A percentile compares a stretch with the other conserved stretches of the same genome.
Evolutionary conservation across 2,888 invertebrate genomes (phyloP).

Genomic region (Zygothrica quintamaculata): DNA sequence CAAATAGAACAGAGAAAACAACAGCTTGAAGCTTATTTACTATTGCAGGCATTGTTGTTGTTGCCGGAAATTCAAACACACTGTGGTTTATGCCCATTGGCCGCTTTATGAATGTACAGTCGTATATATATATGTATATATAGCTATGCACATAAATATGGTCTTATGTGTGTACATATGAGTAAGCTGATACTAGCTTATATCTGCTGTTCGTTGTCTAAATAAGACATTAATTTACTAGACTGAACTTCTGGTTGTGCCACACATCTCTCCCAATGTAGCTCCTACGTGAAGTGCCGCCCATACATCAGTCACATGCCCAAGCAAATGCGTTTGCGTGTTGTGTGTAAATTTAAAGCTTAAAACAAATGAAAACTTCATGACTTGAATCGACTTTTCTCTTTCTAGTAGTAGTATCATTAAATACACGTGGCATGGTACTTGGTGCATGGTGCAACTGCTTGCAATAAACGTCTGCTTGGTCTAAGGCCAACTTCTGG

Average conservation of each 20-base stretch:
- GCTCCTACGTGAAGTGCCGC: not conserved
- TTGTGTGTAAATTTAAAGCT: slow-evolving; percentile 58
- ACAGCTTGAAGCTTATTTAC: not conserved
- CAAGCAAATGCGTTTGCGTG: slow-evolving; percentile 55
- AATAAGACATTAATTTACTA: slow-evolving; percentile 74
- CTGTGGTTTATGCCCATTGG: slow-evolving; percentile 33
- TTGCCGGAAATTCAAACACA: slow-evolving; percentile 51
- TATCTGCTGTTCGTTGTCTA: slow-evolving; percentile 35
- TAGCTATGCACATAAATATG: slow-evolving; percentile 15
- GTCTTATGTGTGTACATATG: slow-evolving; percentile 4
- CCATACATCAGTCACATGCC: slow-evolving; percentile 28
- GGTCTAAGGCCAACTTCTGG: slow-evolving; percentile 32
- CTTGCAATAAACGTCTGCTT: slow-evolving; percentile 39
- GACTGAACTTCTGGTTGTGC: slow-evolving; percentile 49
- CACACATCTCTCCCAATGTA: too few relatives aligned
- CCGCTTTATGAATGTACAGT: slow-evolving; percentile 4
- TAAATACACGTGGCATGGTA: slow-evolving; percentile 57
- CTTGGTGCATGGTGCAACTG: slow-evolving; percentile 41
- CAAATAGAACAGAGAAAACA: slow-evolving; percentile 1
- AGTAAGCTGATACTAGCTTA: slow-evolving; percentile 25
- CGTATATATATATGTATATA: not conserved
- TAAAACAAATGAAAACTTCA: slow-evolving; percentile 69
- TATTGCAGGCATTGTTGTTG: slow-evolving; percentile 11
- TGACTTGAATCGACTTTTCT: slow-evolving; percentile 64
- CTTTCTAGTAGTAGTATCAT: slow-evolving; percentile 52